Conservation (phyloP, 2,797 vertebrate species). For the Myioborus melanocephalus region DNA sequence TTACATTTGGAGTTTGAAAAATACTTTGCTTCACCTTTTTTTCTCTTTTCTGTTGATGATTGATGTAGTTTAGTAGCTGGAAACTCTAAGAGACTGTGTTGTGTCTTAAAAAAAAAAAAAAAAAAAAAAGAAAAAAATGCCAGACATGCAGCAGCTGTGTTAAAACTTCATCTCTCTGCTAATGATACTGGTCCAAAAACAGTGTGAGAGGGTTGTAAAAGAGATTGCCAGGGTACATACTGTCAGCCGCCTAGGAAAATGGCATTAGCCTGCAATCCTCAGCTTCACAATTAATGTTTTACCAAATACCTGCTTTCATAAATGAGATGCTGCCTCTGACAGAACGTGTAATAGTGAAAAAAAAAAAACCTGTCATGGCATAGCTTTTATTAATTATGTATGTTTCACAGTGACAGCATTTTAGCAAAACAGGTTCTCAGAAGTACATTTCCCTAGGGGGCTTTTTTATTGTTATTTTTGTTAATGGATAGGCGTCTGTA, state of each 20-base stretch:
- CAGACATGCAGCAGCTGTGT: not conserved
- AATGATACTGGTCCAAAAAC: not conserved
- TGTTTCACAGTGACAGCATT: not conserved
- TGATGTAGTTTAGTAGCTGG: not conserved
- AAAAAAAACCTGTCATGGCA: not conserved
- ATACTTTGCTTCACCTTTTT: not conserved
- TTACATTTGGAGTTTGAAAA: not conserved
- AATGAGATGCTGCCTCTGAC: not conserved
- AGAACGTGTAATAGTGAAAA: not conserved
- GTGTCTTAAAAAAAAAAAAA: not conserved
- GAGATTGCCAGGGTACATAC: not conserved
- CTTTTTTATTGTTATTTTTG: constrained; percentile 61
- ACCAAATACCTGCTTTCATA: not conserved
- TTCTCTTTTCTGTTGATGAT: not conserved
- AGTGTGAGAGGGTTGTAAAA: not conserved
- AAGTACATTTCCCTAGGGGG: constrained; percentile 28
- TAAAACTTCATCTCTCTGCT: not conserved
- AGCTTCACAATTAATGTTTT: not conserved
- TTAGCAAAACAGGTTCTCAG: constrained; percentile 37
- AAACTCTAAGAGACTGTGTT: not conserved
- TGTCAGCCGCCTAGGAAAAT: not conserved
- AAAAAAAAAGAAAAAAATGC: not conserved
- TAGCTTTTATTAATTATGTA: not conserved
- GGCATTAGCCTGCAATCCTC: not conserved
- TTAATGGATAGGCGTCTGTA: constrained; percentile 31